Percentiles rank a stretch among this genome's conserved stretches.
Evolutionary conservation across 2,113 vertebrate species (phyloP).

Genomic region (Notothenia rossii): DNA sequence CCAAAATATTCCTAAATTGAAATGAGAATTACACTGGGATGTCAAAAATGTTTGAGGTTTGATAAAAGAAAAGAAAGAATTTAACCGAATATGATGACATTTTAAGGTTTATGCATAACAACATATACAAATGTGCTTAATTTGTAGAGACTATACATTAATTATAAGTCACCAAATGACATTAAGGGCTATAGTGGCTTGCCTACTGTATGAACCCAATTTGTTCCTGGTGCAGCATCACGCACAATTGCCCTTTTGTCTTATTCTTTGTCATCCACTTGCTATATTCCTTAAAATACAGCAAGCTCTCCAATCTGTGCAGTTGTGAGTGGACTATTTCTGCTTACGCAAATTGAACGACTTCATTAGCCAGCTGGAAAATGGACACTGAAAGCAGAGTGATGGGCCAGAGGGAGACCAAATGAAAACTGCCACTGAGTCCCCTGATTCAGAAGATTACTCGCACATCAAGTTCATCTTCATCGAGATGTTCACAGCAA

Average conservation of each 20-base stretch:
- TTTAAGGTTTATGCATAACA: slow-evolving; percentile 1
- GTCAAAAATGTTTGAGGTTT: neutral
- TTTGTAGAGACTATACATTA: neutral
- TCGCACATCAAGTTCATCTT: slow-evolving; percentile 53
- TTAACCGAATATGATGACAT: neutral
- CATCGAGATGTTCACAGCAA: slow-evolving; percentile 53
- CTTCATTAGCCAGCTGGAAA: slow-evolving; percentile 52
- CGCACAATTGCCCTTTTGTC: neutral
- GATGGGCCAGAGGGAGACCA: slow-evolving; percentile 35
- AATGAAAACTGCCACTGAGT: slow-evolving; percentile 39
- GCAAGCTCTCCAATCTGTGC: slow-evolving; percentile 1
- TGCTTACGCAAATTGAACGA: slow-evolving; percentile 38
- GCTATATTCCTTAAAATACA: neutral
- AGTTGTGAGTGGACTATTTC: slow-evolving; percentile 38
- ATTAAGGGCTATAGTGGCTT: neutral
- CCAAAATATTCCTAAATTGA: too few relatives aligned
- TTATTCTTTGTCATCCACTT: neutral
- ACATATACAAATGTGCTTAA: neutral
- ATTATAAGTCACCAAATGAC: neutral
- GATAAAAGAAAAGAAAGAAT: neutral
- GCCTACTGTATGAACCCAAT: neutral
- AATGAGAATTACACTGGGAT: neutral
- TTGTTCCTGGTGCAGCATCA: slow-evolving; percentile 10
- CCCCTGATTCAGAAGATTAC: slow-evolving; percentile 51
- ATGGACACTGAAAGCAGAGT: slow-evolving; percentile 39